Conservation (phyloP, 2,113 vertebrate species). For the Eurystomus gularis region DNA sequence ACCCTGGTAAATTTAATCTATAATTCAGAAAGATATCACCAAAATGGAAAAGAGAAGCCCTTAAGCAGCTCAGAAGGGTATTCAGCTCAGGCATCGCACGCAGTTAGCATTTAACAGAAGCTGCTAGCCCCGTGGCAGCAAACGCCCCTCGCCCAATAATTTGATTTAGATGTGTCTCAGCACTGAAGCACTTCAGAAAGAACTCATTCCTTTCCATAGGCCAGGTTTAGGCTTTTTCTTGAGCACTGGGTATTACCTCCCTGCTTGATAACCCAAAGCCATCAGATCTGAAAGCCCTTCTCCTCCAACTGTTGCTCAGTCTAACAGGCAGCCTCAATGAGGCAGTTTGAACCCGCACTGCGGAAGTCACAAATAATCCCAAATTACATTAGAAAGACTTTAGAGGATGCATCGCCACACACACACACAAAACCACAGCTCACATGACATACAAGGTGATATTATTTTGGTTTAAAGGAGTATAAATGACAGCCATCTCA, state of each 20-base stretch:
- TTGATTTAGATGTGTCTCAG: slow-evolving; percentile 14
- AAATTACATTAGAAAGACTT: neutral
- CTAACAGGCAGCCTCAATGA: neutral
- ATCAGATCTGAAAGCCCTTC: neutral
- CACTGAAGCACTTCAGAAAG: neutral
- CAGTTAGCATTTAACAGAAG: neutral
- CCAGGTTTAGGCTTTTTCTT: neutral
- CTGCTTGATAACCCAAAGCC: neutral
- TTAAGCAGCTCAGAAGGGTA: slow-evolving; percentile 67
- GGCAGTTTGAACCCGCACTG: neutral
- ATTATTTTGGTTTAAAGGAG: neutral
- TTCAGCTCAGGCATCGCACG: neutral
- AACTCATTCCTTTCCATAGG: neutral
- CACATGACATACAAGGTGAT: neutral
- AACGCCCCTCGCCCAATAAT: neutral
- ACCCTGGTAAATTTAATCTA: slow-evolving; percentile 72
- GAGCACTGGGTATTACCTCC: neutral
- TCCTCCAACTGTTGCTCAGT: neutral
- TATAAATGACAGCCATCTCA: neutral
- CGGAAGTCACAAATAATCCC: neutral
- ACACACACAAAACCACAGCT: neutral
- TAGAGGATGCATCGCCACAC: neutral
- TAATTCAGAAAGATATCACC: slow-evolving; percentile 78
- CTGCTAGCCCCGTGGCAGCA: neutral
- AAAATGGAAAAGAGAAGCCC: slow-evolving; percentile 65